Percentiles rank a stretch among this genome's conserved stretches.
These are phyloP conservation scores for Gymnarchus niloticus DNA, from an alignment of 2,113 vertebrate species.

Conservation along the genomic window DNA sequence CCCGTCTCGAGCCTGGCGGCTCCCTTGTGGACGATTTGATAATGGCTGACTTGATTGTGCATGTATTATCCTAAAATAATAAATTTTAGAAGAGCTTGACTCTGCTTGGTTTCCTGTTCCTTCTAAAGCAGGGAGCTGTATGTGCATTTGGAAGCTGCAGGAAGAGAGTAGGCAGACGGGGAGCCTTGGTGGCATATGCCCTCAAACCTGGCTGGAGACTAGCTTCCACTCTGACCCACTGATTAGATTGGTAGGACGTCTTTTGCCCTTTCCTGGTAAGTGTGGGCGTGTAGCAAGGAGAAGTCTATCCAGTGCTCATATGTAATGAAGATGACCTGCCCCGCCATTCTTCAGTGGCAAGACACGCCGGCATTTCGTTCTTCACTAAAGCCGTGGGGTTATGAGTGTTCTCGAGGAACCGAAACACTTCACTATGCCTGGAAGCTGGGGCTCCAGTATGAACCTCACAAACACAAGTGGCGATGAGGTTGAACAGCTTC, in stretches of 20 bases:
- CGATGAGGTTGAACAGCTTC: too few species aligned
- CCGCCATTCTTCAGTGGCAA: neutral
- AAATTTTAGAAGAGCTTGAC: neutral
- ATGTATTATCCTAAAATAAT: neutral
- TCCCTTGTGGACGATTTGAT: neutral
- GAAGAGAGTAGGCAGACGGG: neutral
- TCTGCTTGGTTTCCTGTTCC: neutral
- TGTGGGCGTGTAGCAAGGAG: neutral
- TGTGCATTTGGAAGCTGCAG: neutral
- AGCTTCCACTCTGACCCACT: too few species aligned
- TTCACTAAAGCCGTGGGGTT: neutral
- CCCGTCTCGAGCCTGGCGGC: neutral
- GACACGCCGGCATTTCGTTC: neutral
- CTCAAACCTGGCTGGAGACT: neutral
- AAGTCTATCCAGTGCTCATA: neutral
- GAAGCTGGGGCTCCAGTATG: too few species aligned
- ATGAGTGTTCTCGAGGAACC: too few species aligned
- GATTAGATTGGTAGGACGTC: neutral
- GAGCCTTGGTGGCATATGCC: neutral
- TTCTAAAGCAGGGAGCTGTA: neutral
- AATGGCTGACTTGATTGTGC: constrained; percentile 14
- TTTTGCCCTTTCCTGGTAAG: neutral
- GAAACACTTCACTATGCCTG: too few species aligned
- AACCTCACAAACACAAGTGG: too few species aligned
- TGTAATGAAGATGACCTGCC: neutral